Base-by-base conservation (phyloP, 2,797 vertebrate genomes). In the Gambusia yucatana region DNA sequence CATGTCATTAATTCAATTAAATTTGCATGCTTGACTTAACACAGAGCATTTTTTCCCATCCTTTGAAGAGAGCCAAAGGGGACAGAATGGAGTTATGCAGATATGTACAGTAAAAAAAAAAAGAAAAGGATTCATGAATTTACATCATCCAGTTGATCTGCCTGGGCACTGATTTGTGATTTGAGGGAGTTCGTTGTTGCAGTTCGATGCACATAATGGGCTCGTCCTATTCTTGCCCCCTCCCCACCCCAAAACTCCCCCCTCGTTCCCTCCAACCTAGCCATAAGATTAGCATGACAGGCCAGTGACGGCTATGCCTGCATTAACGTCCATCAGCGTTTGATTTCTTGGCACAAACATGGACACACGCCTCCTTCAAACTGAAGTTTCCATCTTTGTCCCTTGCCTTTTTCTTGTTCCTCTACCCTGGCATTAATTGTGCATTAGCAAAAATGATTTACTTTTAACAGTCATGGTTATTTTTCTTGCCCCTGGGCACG, bases 401-500 rank as follows among this genome's bases (percentile, higher is more conserved):
- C 97, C 96, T 79, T 75, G 83, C 79, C 90, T 89, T 92, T 78
- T 78, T 59, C 88, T 92, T 86, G 96, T 97, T 96, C 95, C 97
- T 96, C 97, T 97, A 97, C 96, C 94, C 93, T 87, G 78, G 96
- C 98, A 99, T 99, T 99, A 99, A 98, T 98, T 98, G 97, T 99
- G 98, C 97, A 99, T 99, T 99, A 99, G 97, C 97, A 99, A 98
- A 99, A 99, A 98, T 99, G 97, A 99, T 99, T 98, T 98, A 98
- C 98, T 99, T 99, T 99, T 99, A 99, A 98, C 97, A 98, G 97
- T 98, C 97, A 97, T 98, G 96, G 97, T 99, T 98, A 99, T 99
- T 99, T 99, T 99, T 98, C 97, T 99, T 96, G 97, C 97, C 98
- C 97, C 96, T 95, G 94, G 95, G 98, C 98, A 96, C 97, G 96